A percentile compares a stretch with the other conserved stretches of the same genome.
Evolutionary conservation across 1,140 invertebrate genomes (phyloP).

Genomic region (Drosophila tani): DNA sequence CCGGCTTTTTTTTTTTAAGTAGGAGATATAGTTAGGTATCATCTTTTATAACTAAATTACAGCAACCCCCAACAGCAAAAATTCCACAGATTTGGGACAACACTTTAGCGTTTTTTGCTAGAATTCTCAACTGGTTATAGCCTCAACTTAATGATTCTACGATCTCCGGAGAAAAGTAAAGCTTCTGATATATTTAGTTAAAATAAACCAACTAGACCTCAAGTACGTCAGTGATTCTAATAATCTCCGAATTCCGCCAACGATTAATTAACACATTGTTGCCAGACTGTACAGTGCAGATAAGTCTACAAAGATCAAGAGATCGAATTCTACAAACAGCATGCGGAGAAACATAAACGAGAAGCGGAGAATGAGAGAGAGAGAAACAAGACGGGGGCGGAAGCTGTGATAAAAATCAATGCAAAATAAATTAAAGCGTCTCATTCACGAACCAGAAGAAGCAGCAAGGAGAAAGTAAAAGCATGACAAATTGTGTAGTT

Average conservation of each 20-base stretch:
- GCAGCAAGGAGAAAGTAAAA: constrained; percentile 63
- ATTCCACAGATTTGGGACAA: background rate
- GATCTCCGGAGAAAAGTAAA: too few relatives aligned
- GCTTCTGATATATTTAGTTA: too few relatives aligned
- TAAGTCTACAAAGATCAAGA: constrained; percentile 24
- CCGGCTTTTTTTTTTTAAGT: background rate
- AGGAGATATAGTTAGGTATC: background rate
- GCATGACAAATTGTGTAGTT: constrained; percentile 35
- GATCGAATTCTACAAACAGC: constrained; percentile 9
- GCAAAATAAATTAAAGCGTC: constrained; percentile 66
- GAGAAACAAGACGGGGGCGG: constrained; percentile 12
- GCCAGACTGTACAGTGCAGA: constrained; percentile 42
- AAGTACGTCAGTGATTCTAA: background rate
- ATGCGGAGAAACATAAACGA: constrained; percentile 4
- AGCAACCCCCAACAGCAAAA: too few relatives aligned
- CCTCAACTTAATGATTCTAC: too few relatives aligned
- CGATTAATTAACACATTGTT: constrained; percentile 59
- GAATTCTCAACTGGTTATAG: background rate
- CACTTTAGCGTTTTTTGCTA: background rate
- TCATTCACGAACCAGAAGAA: constrained; percentile 9
- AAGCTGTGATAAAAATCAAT: constrained; percentile 74
- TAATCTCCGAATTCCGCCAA: background rate
- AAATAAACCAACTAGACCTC: too few relatives aligned
- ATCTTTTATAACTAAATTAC: too few relatives aligned
- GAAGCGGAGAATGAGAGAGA: constrained; percentile 15